A percentile compares a stretch with the other conserved stretches of the same genome.
These are phyloP conservation scores for Drosophila merina DNA, from an alignment of 2,888 invertebrate genomes.

Conservation along the genomic window DNA sequence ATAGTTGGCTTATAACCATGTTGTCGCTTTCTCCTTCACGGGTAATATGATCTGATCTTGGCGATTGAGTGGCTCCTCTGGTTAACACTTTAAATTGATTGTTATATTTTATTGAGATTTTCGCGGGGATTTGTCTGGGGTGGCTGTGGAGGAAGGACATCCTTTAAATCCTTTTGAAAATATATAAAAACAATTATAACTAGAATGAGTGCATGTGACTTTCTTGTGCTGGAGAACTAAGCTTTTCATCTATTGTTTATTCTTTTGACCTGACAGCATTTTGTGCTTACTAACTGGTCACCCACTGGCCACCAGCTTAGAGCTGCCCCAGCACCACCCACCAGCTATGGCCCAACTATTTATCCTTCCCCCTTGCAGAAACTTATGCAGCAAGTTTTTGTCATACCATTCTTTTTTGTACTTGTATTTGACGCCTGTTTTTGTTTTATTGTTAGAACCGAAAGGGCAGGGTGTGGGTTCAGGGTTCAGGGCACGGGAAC, in stretches of 20 bases:
- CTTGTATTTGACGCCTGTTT: conserved; percentile 69
- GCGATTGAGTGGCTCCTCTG: background rate
- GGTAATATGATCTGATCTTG: conserved; percentile 4
- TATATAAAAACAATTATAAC: background rate
- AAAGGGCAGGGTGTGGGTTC: conserved; percentile 16
- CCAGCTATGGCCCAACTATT: background rate
- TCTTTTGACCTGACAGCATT: conserved; percentile 49
- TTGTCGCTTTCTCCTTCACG: background rate
- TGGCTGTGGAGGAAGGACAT: too few species aligned
- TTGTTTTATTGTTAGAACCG: conserved; percentile 40
- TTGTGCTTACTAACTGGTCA: conserved; percentile 53
- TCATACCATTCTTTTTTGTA: conserved; percentile 21
- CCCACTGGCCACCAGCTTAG: conserved; percentile 21
- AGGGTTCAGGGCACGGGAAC: conserved; percentile 19
- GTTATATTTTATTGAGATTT: background rate
- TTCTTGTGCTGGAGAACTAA: conserved; percentile 6
- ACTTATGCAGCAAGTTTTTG: conserved; percentile 58
- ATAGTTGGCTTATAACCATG: conserved; percentile 11
- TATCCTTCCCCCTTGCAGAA: conserved; percentile 11
- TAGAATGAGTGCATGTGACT: conserved; percentile 12
- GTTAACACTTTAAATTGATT: conserved; percentile 4
- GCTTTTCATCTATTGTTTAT: conserved; percentile 32
- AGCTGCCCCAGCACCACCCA: conserved; percentile 1
- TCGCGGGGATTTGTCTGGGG: background rate
- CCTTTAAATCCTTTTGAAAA: background rate